Evolutionary conservation across 1,140 invertebrate genomes (phyloP).

Genomic region (Melipona quadrifasciata): DNA sequence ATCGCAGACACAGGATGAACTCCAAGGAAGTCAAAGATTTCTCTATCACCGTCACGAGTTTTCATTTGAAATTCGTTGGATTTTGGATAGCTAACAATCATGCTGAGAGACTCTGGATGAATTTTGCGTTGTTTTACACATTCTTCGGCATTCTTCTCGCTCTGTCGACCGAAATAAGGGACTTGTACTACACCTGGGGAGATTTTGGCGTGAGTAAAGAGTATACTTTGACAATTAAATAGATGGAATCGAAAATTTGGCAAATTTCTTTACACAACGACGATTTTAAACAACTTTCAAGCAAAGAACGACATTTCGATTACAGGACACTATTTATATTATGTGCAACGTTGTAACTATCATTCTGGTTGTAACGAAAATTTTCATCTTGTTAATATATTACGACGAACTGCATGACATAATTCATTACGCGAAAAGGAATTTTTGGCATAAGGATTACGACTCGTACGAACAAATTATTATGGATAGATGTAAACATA

Average conservation of each 20-base stretch:
- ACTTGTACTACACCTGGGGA: slow-evolving; percentile 39
- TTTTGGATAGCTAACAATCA: slow-evolving; percentile 46
- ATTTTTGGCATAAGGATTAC: slow-evolving; percentile 57
- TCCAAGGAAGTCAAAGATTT: not conserved
- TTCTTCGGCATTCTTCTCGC: not conserved
- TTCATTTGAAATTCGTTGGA: slow-evolving; percentile 45
- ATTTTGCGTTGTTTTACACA: slow-evolving; percentile 23
- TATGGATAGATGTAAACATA: slow-evolving; percentile 26
- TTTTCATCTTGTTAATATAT: slow-evolving; percentile 1
- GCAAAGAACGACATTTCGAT: not conserved
- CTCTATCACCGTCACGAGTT: not conserved
- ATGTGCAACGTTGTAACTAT: slow-evolving; percentile 45
- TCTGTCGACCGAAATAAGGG: not conserved
- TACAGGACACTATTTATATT: slow-evolving; percentile 39
- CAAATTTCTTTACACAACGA: not conserved
- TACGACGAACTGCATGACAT: slow-evolving; percentile 31
- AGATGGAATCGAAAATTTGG: not conserved
- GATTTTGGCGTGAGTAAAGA: slow-evolving; percentile 52
- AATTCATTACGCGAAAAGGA: slow-evolving; percentile 38
- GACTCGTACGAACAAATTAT: slow-evolving; percentile 31
- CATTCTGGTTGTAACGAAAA: slow-evolving; percentile 41
- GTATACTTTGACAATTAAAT: not conserved
- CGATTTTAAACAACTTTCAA: too few relatives aligned
- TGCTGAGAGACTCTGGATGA: not conserved
- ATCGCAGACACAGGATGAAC: not conserved